Evolutionary conservation across 2,113 vertebrate genomes (phyloP).

Genomic region (Nansenia antarctica): DNA sequence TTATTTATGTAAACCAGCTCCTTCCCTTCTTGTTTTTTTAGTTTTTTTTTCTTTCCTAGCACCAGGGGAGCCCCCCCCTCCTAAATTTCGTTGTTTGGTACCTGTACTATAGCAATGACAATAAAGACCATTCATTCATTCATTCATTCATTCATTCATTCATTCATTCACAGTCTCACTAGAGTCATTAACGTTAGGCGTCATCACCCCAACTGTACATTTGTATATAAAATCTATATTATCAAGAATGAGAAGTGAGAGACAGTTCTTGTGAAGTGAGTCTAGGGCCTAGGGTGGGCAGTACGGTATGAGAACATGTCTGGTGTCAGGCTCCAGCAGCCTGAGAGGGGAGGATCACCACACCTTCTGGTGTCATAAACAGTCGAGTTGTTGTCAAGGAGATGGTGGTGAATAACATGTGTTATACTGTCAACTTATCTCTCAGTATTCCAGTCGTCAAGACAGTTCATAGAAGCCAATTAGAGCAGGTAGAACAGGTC

Average conservation of each 20-base stretch:
- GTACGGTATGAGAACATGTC: too few species aligned
- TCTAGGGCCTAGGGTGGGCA: neutral
- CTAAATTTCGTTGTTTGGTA: too few species aligned
- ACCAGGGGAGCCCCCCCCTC: too few species aligned
- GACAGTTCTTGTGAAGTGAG: neutral
- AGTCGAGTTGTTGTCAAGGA: neutral
- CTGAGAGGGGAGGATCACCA: neutral
- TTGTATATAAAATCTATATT: conserved; percentile 43
- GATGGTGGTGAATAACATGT: neutral
- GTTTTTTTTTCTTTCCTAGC: too few species aligned
- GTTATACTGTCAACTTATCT: neutral
- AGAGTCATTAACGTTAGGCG: too few species aligned
- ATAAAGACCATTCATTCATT: too few species aligned
- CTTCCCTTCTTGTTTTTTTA: too few species aligned
- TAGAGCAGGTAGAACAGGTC: neutral
- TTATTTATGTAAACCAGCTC: too few species aligned
- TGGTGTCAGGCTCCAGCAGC: neutral
- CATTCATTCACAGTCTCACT: too few species aligned
- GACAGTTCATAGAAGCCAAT: neutral
- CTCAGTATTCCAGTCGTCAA: neutral
- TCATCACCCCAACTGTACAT: conserved; percentile 15
- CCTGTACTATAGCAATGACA: too few species aligned
- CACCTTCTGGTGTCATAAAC: neutral
- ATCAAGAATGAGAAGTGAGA: neutral
- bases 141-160: too few species aligned